Evolutionary conservation across 2,888 invertebrate genomes (phyloP), one percentile per base, ranked within the genome.

Genomic region (Megaustenia siamemsis): DNA sequence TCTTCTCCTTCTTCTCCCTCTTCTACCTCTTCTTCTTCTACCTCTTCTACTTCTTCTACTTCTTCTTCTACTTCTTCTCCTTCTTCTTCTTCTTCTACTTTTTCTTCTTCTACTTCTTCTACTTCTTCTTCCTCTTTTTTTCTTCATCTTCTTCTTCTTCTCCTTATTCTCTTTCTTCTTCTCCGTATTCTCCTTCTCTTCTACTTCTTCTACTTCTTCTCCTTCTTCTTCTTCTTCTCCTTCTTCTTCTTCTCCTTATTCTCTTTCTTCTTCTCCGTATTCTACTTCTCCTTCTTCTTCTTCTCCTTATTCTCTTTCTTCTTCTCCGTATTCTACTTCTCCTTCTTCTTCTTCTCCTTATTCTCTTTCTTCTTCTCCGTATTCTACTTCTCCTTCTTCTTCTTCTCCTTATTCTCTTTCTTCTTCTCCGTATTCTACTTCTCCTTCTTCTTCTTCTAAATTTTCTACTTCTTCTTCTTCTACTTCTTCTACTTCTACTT

Each of bases 351-450:
- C 18, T n/a, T n/a, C n/a, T n/a, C n/a, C n/a, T n/a, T n/a, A n/a
- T n/a, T n/a, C n/a, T n/a, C n/a, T n/a, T n/a, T 18, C 18, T 49
- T 49, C 45, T 80, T 35, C 24, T 35, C 35, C n/a, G 18, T 38
- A 8, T 28, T 53, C 38, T 53, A 35, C 56, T 32, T 53, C 40
- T 75, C 75, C 73, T 73, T 60, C 38, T 63, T 63, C 45, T n/a
- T n/a, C n/a, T n/a, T n/a, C n/a, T n/a, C n/a, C n/a, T n/a, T n/a
- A n/a, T n/a, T n/a, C n/a, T n/a, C 75, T 45, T 28, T 69, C 69
- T 69, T n/a, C 49, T n/a, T 49, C n/a, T 69, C 60, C 40, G 8
- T 45, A 43, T 43, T 49, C 28, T 45, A 4, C 45, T 38, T 35
- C 45, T 49, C 32, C 53, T 69, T 53, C 49, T n/a, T n/a, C n/a